Conservation (phyloP, 1,140 invertebrate genomes). For the Brachionus koreanus region DNA sequence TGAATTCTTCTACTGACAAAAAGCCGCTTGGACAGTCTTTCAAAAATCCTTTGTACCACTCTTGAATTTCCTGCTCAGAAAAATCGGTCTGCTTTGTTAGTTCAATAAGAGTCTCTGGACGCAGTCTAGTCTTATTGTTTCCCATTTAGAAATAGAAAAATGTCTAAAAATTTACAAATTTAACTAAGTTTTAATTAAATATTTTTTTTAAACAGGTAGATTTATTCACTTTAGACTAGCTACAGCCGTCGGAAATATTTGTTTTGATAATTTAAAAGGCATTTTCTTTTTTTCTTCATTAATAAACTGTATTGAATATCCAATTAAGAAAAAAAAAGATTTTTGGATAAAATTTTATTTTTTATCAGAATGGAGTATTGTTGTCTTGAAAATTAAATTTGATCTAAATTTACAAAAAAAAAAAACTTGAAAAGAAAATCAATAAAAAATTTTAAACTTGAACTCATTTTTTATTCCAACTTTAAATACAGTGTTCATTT, state of each 20-base stretch:
- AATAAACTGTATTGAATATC: slow-evolving; percentile 4
- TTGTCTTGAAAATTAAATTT: neutral
- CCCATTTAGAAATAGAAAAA: slow-evolving; percentile 22
- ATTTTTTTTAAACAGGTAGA: neutral
- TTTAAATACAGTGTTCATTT: neutral
- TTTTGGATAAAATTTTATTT: neutral
- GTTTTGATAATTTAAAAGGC: neutral
- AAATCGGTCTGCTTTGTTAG: slow-evolving; percentile 38
- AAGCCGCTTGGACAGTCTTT: slow-evolving; percentile 45
- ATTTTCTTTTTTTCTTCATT: neutral
- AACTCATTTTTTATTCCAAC: neutral
- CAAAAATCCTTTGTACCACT: slow-evolving; percentile 43
- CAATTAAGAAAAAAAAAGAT: neutral
- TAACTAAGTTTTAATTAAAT: neutral
- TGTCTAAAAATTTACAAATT: neutral
- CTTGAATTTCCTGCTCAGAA: slow-evolving; percentile 39
- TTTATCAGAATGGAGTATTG: neutral
- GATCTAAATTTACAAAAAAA: neutral
- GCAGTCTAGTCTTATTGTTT: slow-evolving; percentile 26
- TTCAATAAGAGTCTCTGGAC: slow-evolving; percentile 27
- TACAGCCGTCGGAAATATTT: neutral
- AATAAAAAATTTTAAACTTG: neutral
- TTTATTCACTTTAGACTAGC: neutral
- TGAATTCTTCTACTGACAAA: slow-evolving; percentile 30
- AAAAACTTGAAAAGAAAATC: neutral